Conservation (phyloP, 2,888 invertebrate genomes). For the Hydropsyche betteni region DNA sequence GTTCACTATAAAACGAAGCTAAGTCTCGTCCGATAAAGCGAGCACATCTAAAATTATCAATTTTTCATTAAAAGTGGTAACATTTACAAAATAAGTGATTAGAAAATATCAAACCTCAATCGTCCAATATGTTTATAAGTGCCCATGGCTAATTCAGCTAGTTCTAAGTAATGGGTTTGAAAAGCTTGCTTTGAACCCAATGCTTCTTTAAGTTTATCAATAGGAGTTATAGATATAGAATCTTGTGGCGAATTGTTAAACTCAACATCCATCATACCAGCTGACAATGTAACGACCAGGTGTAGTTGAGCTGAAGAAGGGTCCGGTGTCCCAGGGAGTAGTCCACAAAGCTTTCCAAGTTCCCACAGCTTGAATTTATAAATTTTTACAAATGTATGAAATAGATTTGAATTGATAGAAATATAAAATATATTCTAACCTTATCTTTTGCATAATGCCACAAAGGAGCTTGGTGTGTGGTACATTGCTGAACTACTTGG, state of each 20-base stretch:
- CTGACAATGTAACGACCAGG: slow-evolving; percentile 87
- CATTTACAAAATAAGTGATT: background rate
- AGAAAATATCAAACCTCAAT: slow-evolving; percentile 59
- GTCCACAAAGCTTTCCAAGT: slow-evolving; percentile 88
- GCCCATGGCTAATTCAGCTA: slow-evolving; percentile 94
- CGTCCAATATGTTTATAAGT: slow-evolving; percentile 94
- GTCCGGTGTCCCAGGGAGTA: slow-evolving; percentile 81
- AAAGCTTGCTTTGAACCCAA: slow-evolving; percentile 89
- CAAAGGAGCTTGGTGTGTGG: slow-evolving; percentile 84
- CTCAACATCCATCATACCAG: slow-evolving; percentile 87
- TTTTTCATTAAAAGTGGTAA: background rate
- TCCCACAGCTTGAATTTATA: slow-evolving; percentile 71
- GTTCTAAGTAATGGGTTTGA: slow-evolving; percentile 88
- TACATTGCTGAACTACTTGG: slow-evolving; percentile 72
- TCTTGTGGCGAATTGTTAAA: slow-evolving; percentile 54
- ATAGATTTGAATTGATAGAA: background rate
- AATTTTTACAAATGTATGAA: slow-evolving; percentile 51
- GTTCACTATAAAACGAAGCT: slow-evolving; percentile 88
- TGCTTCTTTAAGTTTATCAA: slow-evolving; percentile 88
- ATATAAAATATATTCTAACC: slow-evolving; percentile 59
- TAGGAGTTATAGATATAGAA: slow-evolving; percentile 66
- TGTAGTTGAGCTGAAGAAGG: slow-evolving; percentile 90
- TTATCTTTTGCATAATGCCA: slow-evolving; percentile 91
- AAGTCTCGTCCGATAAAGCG: slow-evolving; percentile 88
- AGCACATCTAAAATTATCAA: slow-evolving; percentile 72